Conservation (phyloP, 2,113 vertebrate genomes). For the Circaetus gallicus region DNA sequence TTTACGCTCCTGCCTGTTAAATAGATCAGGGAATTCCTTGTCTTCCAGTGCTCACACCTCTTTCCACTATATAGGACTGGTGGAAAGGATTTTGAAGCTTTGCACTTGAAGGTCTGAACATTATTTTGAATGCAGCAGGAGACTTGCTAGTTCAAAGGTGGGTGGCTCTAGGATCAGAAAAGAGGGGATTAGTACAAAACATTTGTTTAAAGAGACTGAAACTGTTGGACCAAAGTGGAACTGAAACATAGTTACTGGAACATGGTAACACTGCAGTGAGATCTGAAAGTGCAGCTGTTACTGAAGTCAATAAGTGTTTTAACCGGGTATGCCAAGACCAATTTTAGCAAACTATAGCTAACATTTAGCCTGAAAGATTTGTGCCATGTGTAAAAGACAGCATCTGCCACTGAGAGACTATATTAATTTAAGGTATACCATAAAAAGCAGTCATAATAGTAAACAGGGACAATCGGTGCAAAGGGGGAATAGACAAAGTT, state of each 20-base stretch:
- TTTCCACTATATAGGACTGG: background rate
- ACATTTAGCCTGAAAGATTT: background rate
- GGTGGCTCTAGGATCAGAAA: background rate
- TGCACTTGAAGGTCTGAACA: background rate
- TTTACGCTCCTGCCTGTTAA: background rate
- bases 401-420: background rate
- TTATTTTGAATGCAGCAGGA: background rate
- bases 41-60: background rate
- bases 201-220: background rate
- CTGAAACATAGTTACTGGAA: background rate
- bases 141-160: background rate
- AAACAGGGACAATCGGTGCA: background rate
- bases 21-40: background rate
- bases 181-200: background rate
- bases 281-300: background rate
- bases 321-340: background rate
- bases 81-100: background rate
- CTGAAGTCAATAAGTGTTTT: background rate
- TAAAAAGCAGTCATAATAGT: background rate
- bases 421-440: background rate
- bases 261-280: background rate
- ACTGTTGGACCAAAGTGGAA: background rate
- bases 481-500: background rate
- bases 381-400: background rate
- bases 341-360: background rate